Evolutionary conservation across 1,140 invertebrate genomes (phyloP), one percentile per base, ranked within the genome.

Genomic region (Heterodera schachtii): DNA sequence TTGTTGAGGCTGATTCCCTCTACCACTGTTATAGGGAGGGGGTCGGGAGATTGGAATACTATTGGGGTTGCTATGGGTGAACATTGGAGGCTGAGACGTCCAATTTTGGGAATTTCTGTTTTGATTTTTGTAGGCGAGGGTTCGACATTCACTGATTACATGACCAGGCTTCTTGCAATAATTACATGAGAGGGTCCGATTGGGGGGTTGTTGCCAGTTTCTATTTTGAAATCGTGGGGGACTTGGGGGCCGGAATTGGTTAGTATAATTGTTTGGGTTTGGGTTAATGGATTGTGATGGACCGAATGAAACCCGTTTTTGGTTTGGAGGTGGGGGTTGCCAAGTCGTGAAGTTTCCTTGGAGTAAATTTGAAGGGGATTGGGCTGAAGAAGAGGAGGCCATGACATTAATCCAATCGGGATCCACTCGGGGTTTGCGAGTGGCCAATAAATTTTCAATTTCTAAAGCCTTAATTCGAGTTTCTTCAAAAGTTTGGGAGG

Each of bases 131-230:
- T 9, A 43, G 21, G 73, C 73, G 0, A 19, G 47, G 21, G 73
- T 74, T 7, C 31, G 57, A 11, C 73, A 74, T 6, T 74, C 73
- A 3, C 19, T 4, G n/a, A 74, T 74, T 43, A 44, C 8, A 11
- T 74, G 73, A 2, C 73, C 73, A 21, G n/a, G 47, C 46, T 44
- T 74, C 19, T 74, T 47, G 41, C 73, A 74, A 47, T 74, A 74
- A 44, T 74, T 74, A 43, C 73, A 74, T 6, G 5, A 8, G 47
- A 57, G 4, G 41, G 21, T 8, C 3, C 57, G 73, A 44, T 7
- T 8, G 19, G 31, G 19, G 57, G 71, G 71, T 73, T 3, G 16
- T 0, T 49, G 13, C 49, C 71, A 16, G 21, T 46, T 46, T 4
- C 31, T 73, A 3, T 21, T 73, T 73, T 16, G 71, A 49, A 49